Base-by-base conservation (phyloP, 2,888 invertebrate genomes). In the Amiota minor region DNA sequence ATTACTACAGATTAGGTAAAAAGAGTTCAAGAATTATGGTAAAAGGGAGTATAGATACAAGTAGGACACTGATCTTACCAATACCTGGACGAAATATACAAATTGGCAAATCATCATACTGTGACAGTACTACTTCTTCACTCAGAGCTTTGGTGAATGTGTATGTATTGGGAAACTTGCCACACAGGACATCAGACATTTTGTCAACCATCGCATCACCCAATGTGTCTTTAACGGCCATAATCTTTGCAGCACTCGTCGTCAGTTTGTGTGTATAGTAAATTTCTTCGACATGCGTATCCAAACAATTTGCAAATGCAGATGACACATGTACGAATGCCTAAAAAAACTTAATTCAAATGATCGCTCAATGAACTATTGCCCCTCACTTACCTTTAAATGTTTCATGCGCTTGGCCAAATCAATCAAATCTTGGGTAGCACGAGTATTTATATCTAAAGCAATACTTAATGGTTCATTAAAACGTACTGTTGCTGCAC, bases 401-500 rank as follows among this genome's bases (percentile, higher is more conserved):
- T 92, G 90, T 73, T 90, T 89, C 90, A 94, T 93, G 77, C 91
- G 89, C 82, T 91, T 92, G 82, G 93, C 93, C 69, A 95, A 89
- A 55, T 91, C 89, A 61, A 95, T 85, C 78, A 95, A 90, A 77
- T 93, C 91, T 74, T 92, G 91, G 0, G 94, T 93, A 62, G 93
- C 94, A 14, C 91, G 89, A 1, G 95, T 92, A 89, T 95, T 95
- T 89, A 94, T 93, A 78, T 92, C 91, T 70, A 94, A 90, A 0
- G 95, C 94, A 12, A 91, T 87, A 88, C 92, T 92, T 16, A 95
- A 89, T 45, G 92, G 92, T 85, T 95, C 95, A 86, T 94, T 93
- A 83, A 95, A 95, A 16, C 89, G 85, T 8, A 98, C 96, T 0
- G 98, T 98, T 0, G 98, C 98, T 0, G 98, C 98, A 10, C 95